A percentile compares a stretch with the other conserved stretches of the same genome.
Conservation (phyloP, 2,113 vertebrate species). For the Dunckerocampus dactyliophorus region DNA sequence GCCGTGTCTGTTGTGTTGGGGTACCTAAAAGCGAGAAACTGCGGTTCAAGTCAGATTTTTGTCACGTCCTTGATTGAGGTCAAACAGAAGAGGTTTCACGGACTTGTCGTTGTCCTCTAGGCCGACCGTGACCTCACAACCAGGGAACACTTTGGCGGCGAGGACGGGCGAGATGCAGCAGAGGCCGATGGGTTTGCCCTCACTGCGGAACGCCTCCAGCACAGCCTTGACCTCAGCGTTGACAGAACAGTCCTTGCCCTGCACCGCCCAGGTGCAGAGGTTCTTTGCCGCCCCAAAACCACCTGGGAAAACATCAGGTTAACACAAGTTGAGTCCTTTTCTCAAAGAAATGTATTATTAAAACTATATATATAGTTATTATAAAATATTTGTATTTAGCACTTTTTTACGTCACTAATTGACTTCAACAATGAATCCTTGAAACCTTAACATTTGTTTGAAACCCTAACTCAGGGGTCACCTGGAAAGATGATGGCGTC, state of each 20-base stretch:
- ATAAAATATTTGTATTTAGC: no score
- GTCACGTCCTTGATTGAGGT: not conserved
- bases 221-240: slow-evolving; percentile 65
- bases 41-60: no score
- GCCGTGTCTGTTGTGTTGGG: slow-evolving; percentile 72
- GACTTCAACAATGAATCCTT: no score
- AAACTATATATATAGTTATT: not conserved
- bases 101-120: slow-evolving; percentile 70
- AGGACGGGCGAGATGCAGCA: slow-evolving; percentile 79
- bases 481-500: slow-evolving; percentile 79
- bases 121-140: slow-evolving; percentile 78
- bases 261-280: slow-evolving; percentile 80
- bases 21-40: slow-evolving; percentile 63
- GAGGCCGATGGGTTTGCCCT: slow-evolving; percentile 77
- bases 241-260: slow-evolving; percentile 77
- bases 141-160: slow-evolving; percentile 78
- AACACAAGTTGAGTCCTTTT: not conserved
- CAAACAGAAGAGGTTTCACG: not conserved
- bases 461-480: slow-evolving; percentile 16
- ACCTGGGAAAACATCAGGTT: slow-evolving; percentile 45
- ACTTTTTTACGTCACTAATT: no score
- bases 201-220: slow-evolving; percentile 72
- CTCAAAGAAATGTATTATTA: no score
- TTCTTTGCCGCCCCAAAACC: slow-evolving; percentile 81
- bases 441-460: no score